Base-by-base conservation (phyloP, 2,888 invertebrate species). In the Theretra japonica region DNA sequence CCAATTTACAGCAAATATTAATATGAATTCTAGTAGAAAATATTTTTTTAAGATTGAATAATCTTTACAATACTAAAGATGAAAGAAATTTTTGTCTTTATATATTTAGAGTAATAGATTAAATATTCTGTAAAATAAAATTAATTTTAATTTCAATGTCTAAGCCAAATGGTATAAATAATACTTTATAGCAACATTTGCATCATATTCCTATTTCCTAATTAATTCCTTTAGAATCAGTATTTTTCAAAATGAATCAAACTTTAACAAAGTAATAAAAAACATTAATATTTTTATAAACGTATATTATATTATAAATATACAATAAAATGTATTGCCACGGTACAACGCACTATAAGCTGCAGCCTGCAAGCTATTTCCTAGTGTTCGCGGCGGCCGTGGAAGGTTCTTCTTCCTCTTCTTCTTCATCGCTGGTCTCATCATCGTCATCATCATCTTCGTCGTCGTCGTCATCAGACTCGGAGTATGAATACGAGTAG, bases 381-480 rank as follows among this genome's bases (percentile, higher is more conserved):
- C 69, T 72, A 28, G 69, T 15, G 19, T 19, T 69, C 11, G 53
- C 53, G 11, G 69, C 6, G 23, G 73, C 17, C 5, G 60, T 62
- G 8, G 62, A 21, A 17, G 69, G 82, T 28, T 82, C 81, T 8
- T 85, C 86, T 4, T 94, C 88, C 2, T 88, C 90, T 7, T 88
- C 90, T 4, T 82, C 90, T 56, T 90, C 90, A 7, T 88, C 90
- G 4, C 82, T 83, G 2, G 82, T 85, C 5, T 83, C 81, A 3
- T 82, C 83, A 2, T 83, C 85, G 0, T 82, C 86, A 1, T 83
- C 84, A 8, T 90, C 90, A 58, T 90, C 90, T n/a, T 90, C 88
- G 4, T 92, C 95, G 33, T 95, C 95, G 4, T 94, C 95, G 11
- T 94, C 94, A 19, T 94, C 94, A 23, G 92, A 91, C 23, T 94